Percentiles rank a stretch among this genome's conserved stretches.
Conservation (phyloP, 2,888 invertebrate species). For the Alcis repandata region DNA sequence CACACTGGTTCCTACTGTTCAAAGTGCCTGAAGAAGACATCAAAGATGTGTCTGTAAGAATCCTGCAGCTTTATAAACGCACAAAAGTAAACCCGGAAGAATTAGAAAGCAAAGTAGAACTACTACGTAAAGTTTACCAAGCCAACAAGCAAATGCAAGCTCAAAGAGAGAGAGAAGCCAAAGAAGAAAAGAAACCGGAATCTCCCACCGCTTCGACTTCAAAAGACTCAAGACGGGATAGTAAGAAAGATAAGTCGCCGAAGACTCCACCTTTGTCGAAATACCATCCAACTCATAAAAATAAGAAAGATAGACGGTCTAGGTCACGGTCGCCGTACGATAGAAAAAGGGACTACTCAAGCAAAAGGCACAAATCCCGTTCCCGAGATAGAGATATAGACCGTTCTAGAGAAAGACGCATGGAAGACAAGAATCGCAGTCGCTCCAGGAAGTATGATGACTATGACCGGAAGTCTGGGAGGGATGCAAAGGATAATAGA, state of each 20-base stretch:
- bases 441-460: slow-evolving; percentile 80
- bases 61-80: slow-evolving; percentile 94
- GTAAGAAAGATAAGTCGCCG: slow-evolving; percentile 80
- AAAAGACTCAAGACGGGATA: slow-evolving; percentile 76
- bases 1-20: slow-evolving; percentile 96
- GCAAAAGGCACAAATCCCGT: slow-evolving; percentile 80
- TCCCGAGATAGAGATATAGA: slow-evolving; percentile 78
- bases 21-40: slow-evolving; percentile 94
- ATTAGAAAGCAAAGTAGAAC: slow-evolving; percentile 76
- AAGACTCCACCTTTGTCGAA: slow-evolving; percentile 84
- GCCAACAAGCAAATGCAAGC: slow-evolving; percentile 79
- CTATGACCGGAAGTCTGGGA: slow-evolving; percentile 78
- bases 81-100: slow-evolving; percentile 90
- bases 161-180: slow-evolving; percentile 74
- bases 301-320: slow-evolving; percentile 78
- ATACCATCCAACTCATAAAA: slow-evolving; percentile 76
- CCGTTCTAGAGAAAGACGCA: slow-evolving; percentile 73
- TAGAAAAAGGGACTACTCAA: slow-evolving; percentile 78
- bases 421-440: slow-evolving; percentile 73
- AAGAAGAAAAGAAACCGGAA: slow-evolving; percentile 77
- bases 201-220: slow-evolving; percentile 80
- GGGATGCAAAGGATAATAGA: slow-evolving; percentile 75
- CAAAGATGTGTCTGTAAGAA: slow-evolving; percentile 92
- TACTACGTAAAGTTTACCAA: slow-evolving; percentile 75
- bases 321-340: slow-evolving; percentile 83